Evolutionary conservation across 2,113 vertebrate species (phyloP).

Genomic region (Dicerorhinus sumatrensis): DNA sequence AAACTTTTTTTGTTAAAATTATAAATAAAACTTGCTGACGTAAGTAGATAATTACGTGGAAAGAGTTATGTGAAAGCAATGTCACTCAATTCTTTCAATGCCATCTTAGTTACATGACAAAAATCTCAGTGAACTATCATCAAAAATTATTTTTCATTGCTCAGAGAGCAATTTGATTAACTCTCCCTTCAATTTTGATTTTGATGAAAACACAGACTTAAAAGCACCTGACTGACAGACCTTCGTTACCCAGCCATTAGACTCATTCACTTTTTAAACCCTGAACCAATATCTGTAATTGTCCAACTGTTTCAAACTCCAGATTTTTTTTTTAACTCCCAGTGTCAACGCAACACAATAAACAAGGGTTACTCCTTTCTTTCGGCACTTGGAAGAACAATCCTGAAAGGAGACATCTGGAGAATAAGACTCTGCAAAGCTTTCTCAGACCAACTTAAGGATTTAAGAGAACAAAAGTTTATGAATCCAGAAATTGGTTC

Average conservation of each 20-base stretch:
- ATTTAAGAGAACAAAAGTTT: conserved; percentile 32
- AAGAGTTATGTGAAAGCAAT: conserved; percentile 22
- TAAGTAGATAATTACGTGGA: background rate
- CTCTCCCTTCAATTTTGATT: background rate
- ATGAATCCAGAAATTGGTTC: background rate
- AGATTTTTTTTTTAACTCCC: background rate
- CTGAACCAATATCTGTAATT: background rate
- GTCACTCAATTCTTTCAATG: background rate
- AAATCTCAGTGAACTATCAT: conserved; percentile 30
- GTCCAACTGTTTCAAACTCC: background rate
- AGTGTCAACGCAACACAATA: background rate
- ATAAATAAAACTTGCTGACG: background rate
- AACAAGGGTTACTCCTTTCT: background rate
- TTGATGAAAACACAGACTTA: background rate
- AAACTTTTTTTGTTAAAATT: conserved; percentile 15
- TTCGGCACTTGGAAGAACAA: background rate
- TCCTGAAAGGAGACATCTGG: background rate
- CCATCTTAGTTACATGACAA: background rate
- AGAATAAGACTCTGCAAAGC: background rate
- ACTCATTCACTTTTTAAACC: conserved; percentile 13
- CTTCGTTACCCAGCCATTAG: background rate
- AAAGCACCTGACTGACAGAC: background rate
- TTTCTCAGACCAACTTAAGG: conserved; percentile 32
- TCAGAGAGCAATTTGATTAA: conserved; percentile 16
- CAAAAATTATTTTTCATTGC: conserved; percentile 20